Conservation (phyloP, 2,888 invertebrate species). For the Electrophaes corylata region DNA sequence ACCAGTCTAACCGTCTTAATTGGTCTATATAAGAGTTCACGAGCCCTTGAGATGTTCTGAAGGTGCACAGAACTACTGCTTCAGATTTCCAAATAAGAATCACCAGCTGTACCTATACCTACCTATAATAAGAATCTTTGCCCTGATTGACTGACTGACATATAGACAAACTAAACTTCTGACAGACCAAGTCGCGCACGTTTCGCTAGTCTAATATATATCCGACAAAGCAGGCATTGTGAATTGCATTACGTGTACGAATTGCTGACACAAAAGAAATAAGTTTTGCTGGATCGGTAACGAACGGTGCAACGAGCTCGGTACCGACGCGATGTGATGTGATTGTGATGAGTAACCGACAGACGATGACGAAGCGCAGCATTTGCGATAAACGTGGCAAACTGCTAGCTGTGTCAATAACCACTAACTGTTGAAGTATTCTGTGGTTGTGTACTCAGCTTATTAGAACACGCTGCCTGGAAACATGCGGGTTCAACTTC, state of each 20-base stretch:
- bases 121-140: too few species aligned
- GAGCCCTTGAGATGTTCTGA: too few species aligned
- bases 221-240: neutral
- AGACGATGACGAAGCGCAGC: constrained; percentile 8
- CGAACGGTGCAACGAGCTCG: constrained; percentile 6
- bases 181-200: too few species aligned
- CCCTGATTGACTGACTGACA: too few species aligned
- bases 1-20: too few species aligned
- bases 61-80: too few species aligned
- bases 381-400: constrained; percentile 6
- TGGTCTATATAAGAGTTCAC: too few species aligned
- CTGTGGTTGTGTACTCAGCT: constrained; percentile 7
- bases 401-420: neutral
- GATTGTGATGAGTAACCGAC: constrained; percentile 13
- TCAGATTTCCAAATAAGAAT: too few species aligned
- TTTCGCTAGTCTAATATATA: too few species aligned
- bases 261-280: constrained; percentile 5
- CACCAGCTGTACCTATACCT: too few species aligned
- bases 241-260: constrained; percentile 7
- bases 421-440: neutral
- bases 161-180: too few species aligned
- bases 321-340: too few species aligned
- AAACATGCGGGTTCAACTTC: constrained; percentile 12
- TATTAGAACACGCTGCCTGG: constrained; percentile 13
- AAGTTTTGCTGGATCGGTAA: constrained; percentile 4